Conservation (phyloP, 2,888 invertebrate genomes). For the Pseudococcus viburni region DNA sequence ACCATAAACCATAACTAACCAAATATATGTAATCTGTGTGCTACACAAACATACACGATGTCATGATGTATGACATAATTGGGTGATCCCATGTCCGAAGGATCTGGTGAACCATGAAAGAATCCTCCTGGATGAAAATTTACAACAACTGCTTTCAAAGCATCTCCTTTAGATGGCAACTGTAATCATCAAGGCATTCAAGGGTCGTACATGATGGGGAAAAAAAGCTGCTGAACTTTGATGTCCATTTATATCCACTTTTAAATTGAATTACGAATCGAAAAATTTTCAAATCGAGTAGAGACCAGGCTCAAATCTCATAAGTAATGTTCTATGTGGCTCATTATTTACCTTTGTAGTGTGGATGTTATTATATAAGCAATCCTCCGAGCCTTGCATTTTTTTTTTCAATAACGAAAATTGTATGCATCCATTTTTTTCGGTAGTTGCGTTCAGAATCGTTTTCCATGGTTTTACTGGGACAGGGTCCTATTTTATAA, state of each 20-base stretch:
- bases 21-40: constrained; percentile 10
- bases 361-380: constrained; percentile 94
- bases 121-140: constrained; percentile 11
- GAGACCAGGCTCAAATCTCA: too few species aligned
- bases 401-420: neutral
- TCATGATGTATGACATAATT: constrained; percentile 35
- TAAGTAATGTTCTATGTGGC: too few species aligned
- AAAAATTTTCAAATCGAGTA: too few species aligned
- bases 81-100: neutral
- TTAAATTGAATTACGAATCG: too few species aligned
- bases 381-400: constrained; percentile 82
- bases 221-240: neutral
- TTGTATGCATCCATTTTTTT: neutral
- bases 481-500: neutral
- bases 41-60: constrained; percentile 2
- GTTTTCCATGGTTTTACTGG: neutral
- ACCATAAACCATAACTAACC: neutral
- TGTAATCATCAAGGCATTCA: neutral
- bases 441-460: neutral
- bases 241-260: too few species aligned
- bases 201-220: neutral
- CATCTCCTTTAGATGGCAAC: neutral
- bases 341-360: constrained; percentile 76
- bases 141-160: constrained; percentile 42
- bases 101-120: neutral